These are phyloP conservation scores for Chloropsis cyanopogon DNA, from an alignment of 2,113 vertebrate genomes.

Conservation along the genomic window DNA sequence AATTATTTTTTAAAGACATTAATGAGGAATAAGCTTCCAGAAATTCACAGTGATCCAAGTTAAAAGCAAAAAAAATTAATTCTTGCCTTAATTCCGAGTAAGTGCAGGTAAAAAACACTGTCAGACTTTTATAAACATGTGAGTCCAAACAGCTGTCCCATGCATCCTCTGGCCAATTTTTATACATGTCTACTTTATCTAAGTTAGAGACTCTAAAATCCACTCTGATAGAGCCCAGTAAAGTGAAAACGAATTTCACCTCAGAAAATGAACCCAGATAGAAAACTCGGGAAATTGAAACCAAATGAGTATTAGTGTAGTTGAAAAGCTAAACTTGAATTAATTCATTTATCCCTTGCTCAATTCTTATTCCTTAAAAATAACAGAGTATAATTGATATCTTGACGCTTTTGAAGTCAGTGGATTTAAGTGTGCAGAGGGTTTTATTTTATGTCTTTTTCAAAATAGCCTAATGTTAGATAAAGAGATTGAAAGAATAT, in stretches of 20 bases:
- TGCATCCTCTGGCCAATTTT: background rate
- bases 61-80: background rate
- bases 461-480: constrained; percentile 1
- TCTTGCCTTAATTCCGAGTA: background rate
- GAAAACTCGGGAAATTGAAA: background rate
- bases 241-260: background rate
- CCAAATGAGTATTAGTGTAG: background rate
- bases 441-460: constrained; percentile 19
- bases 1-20: background rate
- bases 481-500: background rate
- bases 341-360: background rate
- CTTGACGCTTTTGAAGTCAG: background rate
- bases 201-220: background rate
- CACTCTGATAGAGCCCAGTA: background rate
- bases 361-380: background rate
- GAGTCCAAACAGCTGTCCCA: background rate
- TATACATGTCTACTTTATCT: background rate
- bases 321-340: background rate
- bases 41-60: background rate
- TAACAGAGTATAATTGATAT: background rate
- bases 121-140: background rate
- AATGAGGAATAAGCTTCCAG: background rate
- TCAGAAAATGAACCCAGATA: background rate
- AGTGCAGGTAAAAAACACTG: background rate
- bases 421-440: background rate